phyloP scores from a whole-genome alignment of 2,888 invertebrate genomes.

The Adelognathus sp. region DNA sequence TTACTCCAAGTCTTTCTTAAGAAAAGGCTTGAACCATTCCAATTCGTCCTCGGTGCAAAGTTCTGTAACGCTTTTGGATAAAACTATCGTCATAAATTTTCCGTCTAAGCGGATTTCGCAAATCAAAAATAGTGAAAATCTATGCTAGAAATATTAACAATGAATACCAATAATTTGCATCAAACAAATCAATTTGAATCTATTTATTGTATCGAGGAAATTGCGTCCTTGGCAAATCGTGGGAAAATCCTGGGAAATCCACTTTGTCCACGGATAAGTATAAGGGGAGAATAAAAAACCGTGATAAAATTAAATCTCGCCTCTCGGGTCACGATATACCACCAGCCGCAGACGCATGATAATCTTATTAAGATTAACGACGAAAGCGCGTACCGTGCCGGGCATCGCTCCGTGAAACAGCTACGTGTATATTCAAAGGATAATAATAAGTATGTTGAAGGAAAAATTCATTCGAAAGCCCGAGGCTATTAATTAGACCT shows the following conservation, averaged over 20 bases:
- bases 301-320: constrained; percentile 29
- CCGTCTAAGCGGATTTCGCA: too few relatives aligned
- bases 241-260: not conserved
- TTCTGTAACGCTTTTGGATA: too few relatives aligned
- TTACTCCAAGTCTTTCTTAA: too few relatives aligned
- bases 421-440: not conserved
- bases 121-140: too few relatives aligned
- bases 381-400: constrained; percentile 8
- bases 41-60: too few relatives aligned
- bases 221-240: too few relatives aligned
- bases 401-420: not conserved
- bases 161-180: too few relatives aligned
- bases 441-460: constrained; percentile 16
- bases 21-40: too few relatives aligned
- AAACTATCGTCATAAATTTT: too few relatives aligned
- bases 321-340: constrained; percentile 3
- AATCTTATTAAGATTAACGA: constrained; percentile 53
- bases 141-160: too few relatives aligned
- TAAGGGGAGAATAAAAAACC: not conserved
- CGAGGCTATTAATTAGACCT: constrained; percentile 44
- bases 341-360: not conserved
- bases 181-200: too few relatives aligned
- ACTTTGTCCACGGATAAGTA: constrained; percentile 1
- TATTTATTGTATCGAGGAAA: too few relatives aligned
- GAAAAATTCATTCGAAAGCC: constrained; percentile 27